Percentiles rank a stretch among this genome's conserved stretches.
These are phyloP conservation scores for Rhinogobio ventralis DNA, from an alignment of 2,797 vertebrate species.

Conservation along the genomic window DNA sequence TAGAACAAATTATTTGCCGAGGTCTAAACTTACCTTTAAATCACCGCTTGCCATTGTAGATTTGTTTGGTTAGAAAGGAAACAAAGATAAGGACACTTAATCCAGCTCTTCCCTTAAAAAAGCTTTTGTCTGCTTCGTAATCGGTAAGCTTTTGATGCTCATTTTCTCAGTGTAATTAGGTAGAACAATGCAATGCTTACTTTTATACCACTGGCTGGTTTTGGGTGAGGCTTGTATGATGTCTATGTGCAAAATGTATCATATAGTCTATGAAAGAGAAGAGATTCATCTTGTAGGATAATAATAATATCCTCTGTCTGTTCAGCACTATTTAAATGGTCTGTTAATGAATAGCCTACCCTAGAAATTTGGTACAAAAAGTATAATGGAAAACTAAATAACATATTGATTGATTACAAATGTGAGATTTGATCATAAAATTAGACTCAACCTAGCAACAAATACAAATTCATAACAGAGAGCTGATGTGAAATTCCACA, in stretches of 20 bases:
- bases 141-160: not conserved
- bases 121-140: not conserved
- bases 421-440: not conserved
- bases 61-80: slow-evolving; percentile 4
- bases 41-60: slow-evolving; percentile 47
- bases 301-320: not conserved
- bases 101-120: not conserved
- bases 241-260: slow-evolving; percentile 66
- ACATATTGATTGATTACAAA: not conserved
- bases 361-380: not conserved
- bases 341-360: not conserved
- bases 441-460: not conserved
- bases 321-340: not conserved
- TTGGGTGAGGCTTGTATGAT: slow-evolving; percentile 59
- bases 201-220: slow-evolving; percentile 46
- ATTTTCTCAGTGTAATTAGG: not conserved
- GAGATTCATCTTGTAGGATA: slow-evolving; percentile 25
- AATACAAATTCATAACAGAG: slow-evolving; percentile 31
- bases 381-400: not conserved
- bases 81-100: not conserved
- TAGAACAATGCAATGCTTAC: not conserved
- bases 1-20: not conserved
- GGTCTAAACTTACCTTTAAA: slow-evolving; percentile 42
- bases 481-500: slow-evolving; percentile 37
- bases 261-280: slow-evolving; percentile 28